Conservation (phyloP, 1,140 invertebrate genomes). For the Eurosta solidaginis region DNA sequence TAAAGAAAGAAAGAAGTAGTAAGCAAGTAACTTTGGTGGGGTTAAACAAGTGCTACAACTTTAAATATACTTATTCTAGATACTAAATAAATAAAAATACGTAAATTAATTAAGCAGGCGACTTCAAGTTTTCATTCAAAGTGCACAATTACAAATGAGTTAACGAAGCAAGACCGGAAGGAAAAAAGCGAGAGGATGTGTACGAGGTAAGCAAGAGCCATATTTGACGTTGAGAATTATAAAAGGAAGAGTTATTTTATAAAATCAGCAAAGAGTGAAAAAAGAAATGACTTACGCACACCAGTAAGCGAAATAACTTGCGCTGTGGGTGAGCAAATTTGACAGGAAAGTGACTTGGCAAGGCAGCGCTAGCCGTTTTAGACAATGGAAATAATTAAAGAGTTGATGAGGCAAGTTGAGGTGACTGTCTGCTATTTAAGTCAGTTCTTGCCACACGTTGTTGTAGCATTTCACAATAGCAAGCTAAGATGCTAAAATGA, state of each 20-base stretch:
- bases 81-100: slow-evolving; percentile 22
- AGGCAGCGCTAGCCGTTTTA: not conserved
- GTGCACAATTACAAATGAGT: slow-evolving; percentile 14
- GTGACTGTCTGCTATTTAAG: not conserved
- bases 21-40: not conserved
- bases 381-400: slow-evolving; percentile 1
- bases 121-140: not conserved
- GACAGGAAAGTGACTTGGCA: too few species aligned
- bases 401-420: not conserved
- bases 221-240: too few species aligned
- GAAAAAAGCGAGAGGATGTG: too few species aligned
- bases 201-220: too few species aligned
- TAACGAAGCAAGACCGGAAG: too few species aligned
- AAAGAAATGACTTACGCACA: not conserved
- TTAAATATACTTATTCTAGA: slow-evolving; percentile 3
- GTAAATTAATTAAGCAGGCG: slow-evolving; percentile 14
- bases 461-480: not conserved
- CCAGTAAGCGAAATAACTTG: not conserved
- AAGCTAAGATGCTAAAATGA: not conserved
- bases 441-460: not conserved
- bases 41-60: not conserved
- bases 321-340: too few species aligned
- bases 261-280: not conserved
- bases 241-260: not conserved
- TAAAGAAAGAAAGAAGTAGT: not conserved